A percentile compares a stretch with the other conserved stretches of the same genome.
phyloP scores from a whole-genome alignment of 2,113 vertebrate genomes.

The Alligator sinensis region DNA sequence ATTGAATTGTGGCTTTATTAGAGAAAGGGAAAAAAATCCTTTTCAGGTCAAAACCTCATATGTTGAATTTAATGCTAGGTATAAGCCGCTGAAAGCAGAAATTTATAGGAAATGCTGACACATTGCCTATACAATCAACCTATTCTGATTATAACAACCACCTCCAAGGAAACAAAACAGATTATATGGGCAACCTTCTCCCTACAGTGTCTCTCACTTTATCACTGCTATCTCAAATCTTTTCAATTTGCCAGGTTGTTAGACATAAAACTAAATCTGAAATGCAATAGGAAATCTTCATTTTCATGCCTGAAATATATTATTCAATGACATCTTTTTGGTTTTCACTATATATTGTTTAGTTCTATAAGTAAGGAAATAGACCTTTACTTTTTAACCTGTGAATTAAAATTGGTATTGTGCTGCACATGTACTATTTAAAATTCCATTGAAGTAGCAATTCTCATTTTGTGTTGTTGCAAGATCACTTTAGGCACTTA shows the following conservation, averaged over 20 bases:
- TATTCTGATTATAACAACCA: neutral
- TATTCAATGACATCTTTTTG: slow-evolving; percentile 62
- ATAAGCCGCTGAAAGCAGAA: neutral
- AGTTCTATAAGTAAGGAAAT: slow-evolving; percentile 68
- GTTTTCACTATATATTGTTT: slow-evolving; percentile 66
- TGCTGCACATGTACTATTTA: slow-evolving; percentile 49
- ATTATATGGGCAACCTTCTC: neutral
- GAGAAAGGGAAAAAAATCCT: neutral
- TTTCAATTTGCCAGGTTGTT: slow-evolving; percentile 57
- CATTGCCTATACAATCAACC: neutral
- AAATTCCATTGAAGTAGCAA: slow-evolving; percentile 10
- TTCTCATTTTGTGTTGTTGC: slow-evolving; percentile 35
- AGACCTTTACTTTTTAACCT: slow-evolving; percentile 61
- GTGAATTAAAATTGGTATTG: slow-evolving; percentile 47
- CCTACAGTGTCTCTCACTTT: neutral
- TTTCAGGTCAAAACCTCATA: neutral
- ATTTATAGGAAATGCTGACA: neutral
- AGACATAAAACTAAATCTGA: slow-evolving; percentile 12
- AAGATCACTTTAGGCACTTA: neutral
- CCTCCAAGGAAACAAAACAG: neutral
- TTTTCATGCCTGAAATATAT: slow-evolving; percentile 68
- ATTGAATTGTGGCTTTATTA: neutral
- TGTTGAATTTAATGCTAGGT: neutral
- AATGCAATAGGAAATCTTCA: slow-evolving; percentile 43
- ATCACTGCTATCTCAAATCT: slow-evolving; percentile 6